Evolutionary conservation across 2,888 invertebrate species (phyloP).

Genomic region (Sarcophaga rosellei): DNA sequence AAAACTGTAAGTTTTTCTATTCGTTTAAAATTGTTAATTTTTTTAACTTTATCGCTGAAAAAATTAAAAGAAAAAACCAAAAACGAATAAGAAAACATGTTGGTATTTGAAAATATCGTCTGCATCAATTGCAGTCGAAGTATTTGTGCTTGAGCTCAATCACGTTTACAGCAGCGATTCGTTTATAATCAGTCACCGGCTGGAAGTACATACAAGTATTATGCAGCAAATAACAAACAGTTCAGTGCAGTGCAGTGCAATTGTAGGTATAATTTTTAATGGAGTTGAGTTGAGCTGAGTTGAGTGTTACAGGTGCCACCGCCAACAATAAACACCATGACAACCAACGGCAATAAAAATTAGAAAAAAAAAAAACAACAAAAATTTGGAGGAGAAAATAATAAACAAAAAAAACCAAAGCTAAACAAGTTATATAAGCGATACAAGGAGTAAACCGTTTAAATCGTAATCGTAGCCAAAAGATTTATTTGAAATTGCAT

Average conservation of each 20-base stretch:
- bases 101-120: slow-evolving; percentile 66
- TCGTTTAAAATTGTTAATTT: neutral
- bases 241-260: neutral
- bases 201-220: slow-evolving; percentile 39
- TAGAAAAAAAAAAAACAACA: neutral
- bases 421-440: slow-evolving; percentile 65
- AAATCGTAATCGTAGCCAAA: slow-evolving; percentile 61
- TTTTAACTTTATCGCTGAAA: slow-evolving; percentile 43
- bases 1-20: too few relatives aligned
- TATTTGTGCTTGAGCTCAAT: slow-evolving; percentile 52
- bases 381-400: neutral
- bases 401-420: neutral
- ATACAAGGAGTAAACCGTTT: slow-evolving; percentile 67
- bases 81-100: slow-evolving; percentile 58
- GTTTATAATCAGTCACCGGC: slow-evolving; percentile 64
- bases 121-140: slow-evolving; percentile 39
- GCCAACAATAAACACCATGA: slow-evolving; percentile 35
- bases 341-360: slow-evolving; percentile 46
- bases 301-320: slow-evolving; percentile 63
- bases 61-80: slow-evolving; percentile 12
- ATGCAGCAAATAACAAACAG: slow-evolving; percentile 43
- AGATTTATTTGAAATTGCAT: slow-evolving; percentile 62
- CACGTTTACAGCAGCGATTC: slow-evolving; percentile 60
- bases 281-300: slow-evolving; percentile 34
- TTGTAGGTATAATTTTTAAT: slow-evolving; percentile 7